phyloP scores from a whole-genome alignment of 2,888 invertebrate species.

The Lithophane socia region DNA sequence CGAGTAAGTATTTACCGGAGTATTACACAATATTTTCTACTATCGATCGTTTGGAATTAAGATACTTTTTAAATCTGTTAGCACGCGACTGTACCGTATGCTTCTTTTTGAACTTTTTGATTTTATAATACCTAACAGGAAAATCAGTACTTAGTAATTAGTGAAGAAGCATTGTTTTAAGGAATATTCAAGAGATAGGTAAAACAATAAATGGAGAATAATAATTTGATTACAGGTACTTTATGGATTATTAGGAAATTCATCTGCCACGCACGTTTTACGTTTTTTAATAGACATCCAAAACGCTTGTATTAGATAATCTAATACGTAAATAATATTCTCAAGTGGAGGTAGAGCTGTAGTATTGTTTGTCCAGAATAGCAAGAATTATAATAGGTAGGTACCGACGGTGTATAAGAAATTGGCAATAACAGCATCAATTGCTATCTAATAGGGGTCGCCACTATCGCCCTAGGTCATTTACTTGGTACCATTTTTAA shows the following conservation, averaged over 20 bases:
- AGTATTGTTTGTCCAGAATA: background rate
- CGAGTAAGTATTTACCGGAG: background rate
- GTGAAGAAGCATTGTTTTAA: background rate
- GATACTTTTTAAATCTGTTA: background rate
- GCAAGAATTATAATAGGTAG: background rate
- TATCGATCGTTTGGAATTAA: background rate
- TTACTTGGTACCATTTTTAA: constrained; percentile 1
- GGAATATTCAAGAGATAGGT: background rate
- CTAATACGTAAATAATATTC: background rate
- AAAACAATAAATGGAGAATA: background rate
- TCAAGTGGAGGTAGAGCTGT: background rate
- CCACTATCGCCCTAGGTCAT: constrained; percentile 15
- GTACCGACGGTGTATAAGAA: background rate
- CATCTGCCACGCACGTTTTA: background rate
- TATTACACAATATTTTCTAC: background rate
- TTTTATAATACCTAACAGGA: constrained; percentile 1
- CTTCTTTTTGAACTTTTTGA: background rate
- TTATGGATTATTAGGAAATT: background rate
- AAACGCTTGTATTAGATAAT: background rate
- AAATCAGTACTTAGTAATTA: background rate
- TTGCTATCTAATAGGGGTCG: background rate
- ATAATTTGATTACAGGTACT: background rate
- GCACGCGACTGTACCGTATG: background rate
- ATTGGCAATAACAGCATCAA: background rate
- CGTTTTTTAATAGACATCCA: background rate